Percentiles rank a stretch among this genome's conserved stretches.
Conservation (phyloP, 30 jellyfish, hydroid and myxozoan genomes). For the Chironex yamaguchii region DNA sequence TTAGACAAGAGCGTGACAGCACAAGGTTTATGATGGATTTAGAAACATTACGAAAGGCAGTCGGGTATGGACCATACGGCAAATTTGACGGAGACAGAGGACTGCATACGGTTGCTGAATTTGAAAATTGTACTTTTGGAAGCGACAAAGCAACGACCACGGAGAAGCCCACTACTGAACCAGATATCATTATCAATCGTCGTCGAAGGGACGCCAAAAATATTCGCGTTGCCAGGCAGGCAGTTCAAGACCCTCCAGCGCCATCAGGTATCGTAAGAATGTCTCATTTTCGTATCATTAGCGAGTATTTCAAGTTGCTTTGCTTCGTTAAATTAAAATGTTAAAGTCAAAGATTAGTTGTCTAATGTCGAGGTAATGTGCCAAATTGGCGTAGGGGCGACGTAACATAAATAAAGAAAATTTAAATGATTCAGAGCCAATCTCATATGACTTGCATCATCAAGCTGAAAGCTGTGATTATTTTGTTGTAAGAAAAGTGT, state of each 20-base stretch:
- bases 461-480: too few species aligned
- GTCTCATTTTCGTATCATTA: too few species aligned
- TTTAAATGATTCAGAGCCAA: too few species aligned
- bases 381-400: too few species aligned
- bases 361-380: too few species aligned
- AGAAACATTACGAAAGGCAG: slow-evolving; percentile 81
- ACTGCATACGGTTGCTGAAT: slow-evolving; percentile 62
- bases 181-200: background rate
- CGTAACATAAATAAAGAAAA: too few species aligned
- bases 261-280: too few species aligned
- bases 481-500: too few species aligned
- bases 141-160: slow-evolving; percentile 9
- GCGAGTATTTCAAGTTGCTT: too few species aligned
- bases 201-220: background rate
- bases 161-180: background rate
- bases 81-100: slow-evolving; percentile 71
- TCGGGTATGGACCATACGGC: slow-evolving; percentile 83
- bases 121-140: slow-evolving; percentile 74
- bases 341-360: too few species aligned
- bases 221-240: background rate
- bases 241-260: slow-evolving; percentile 1
- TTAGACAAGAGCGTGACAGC: slow-evolving; percentile 26
- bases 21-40: slow-evolving; percentile 19
- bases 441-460: too few species aligned
- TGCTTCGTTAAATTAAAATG: too few species aligned